phyloP scores from a whole-genome alignment of 2,797 vertebrate genomes.

The Lutjanus campechanus region DNA sequence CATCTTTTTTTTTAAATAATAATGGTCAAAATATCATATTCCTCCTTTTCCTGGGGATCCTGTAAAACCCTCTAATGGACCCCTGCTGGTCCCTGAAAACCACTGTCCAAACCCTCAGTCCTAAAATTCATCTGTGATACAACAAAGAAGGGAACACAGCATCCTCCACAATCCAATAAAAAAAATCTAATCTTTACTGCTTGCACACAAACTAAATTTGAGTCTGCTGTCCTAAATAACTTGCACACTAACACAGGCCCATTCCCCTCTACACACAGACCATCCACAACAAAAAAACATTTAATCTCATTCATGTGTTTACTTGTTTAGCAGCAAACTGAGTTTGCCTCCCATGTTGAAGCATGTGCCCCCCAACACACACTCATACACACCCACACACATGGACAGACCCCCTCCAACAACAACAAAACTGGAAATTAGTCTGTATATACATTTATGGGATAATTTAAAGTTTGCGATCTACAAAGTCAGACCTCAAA shows the following conservation, averaged over 20 bases:
- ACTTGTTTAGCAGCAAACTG: constrained; percentile 63
- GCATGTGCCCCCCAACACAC: not conserved
- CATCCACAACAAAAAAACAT: constrained; percentile 41
- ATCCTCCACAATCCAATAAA: constrained; percentile 2
- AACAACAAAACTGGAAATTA: constrained; percentile 62
- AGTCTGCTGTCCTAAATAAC: constrained; percentile 26
- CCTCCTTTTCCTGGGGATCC: not conserved
- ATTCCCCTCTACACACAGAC: not conserved
- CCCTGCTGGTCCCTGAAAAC: too few relatives aligned
- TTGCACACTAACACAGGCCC: constrained; percentile 6
- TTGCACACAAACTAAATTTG: constrained; percentile 24
- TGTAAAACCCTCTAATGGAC: too few relatives aligned
- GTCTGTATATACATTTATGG: constrained; percentile 75
- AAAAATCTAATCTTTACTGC: constrained; percentile 25
- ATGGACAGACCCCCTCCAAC: constrained; percentile 22
- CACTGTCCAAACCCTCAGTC: not conserved
- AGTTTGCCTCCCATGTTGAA: constrained; percentile 54
- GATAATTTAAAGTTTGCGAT: constrained; percentile 79
- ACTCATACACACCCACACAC: constrained; percentile 12
- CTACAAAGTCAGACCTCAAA: constrained; percentile 82
- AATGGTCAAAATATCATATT: too few relatives aligned
- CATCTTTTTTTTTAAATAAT: too few relatives aligned
- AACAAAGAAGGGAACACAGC: constrained; percentile 10
- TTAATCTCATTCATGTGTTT: constrained; percentile 61
- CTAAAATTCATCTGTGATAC: constrained; percentile 10